These are phyloP conservation scores for Prosopocoilus inquinatus DNA, from an alignment of 2,888 invertebrate genomes.

Conservation along the genomic window DNA sequence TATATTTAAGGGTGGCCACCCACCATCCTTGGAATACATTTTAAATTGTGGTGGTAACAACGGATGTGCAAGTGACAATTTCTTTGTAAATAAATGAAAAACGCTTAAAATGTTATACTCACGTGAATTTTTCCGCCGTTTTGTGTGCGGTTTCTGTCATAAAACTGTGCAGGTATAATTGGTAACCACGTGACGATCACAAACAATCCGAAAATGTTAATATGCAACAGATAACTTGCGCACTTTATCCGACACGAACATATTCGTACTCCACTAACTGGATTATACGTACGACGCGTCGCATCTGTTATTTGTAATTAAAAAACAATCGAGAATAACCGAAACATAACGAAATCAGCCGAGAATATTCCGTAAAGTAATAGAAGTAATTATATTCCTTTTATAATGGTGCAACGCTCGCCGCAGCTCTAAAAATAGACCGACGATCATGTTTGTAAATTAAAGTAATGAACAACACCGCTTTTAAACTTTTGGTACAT, in stretches of 20 bases:
- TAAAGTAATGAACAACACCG: no score
- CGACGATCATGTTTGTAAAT: no score
- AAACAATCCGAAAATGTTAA: background rate
- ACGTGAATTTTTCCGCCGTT: background rate
- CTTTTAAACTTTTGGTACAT: no score
- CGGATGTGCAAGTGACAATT: no score
- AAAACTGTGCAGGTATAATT: background rate
- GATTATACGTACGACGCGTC: slow-evolving; percentile 19
- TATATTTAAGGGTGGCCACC: no score
- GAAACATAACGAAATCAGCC: slow-evolving; percentile 1
- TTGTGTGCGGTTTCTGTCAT: background rate
- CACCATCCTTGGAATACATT: no score
- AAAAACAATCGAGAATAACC: slow-evolving; percentile 4
- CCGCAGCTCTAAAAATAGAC: no score
- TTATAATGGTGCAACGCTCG: no score
- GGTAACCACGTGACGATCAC: slow-evolving; percentile 7
- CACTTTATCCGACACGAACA: slow-evolving; percentile 17
- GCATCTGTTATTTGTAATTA: slow-evolving; percentile 24
- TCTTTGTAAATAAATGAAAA: no score
- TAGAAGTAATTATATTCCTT: no score
- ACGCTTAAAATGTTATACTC: background rate
- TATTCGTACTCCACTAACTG: slow-evolving; percentile 24
- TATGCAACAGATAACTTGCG: background rate
- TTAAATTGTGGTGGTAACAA: no score
- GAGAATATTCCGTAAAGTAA: background rate